Base-by-base conservation (phyloP, 2,888 invertebrate species). In the Coelopa pilipes region DNA sequence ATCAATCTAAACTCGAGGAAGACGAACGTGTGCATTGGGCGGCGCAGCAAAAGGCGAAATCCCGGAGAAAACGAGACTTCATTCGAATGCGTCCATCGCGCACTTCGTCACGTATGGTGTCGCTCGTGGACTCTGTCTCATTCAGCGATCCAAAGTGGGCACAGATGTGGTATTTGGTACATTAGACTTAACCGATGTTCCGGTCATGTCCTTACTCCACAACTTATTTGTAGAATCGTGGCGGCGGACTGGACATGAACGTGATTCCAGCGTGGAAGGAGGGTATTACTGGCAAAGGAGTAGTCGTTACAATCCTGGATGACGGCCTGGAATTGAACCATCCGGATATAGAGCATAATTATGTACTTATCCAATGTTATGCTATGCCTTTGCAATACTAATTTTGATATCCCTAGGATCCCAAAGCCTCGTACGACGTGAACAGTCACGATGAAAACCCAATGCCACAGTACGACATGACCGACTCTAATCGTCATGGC, bases 91-190 rank as follows among this genome's bases (percentile, higher is more conserved):
- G 85, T 77, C 86, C 82, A 34, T 83, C 85, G 4, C 83, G 85
- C 47, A 86, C 85, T 24, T 85, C 83, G 19, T 76, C 85, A 17
- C 80, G 84, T 1, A 77, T 82, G 34, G 72, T 78, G 60, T 85
- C 85, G 12, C 79, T 81, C 74, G 84, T 84, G 46, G 84, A 85
- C 75, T 80, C 82, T 55, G 80, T 86, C 80, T 89, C 89, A 78
- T 89, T 95, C 78, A 94, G 94, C 84, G 98, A 98, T 89, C 95
- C 95, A 49, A 93, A 94, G 88, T 98, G 98, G 98, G 92, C 93
- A 50, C 92, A 93, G 81, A 97, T 97, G 97, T 98, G 98, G 98
- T 98, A 98, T 89, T 89, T 98, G 92, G 97, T 97, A 90, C 92
- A 96, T 92, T 17, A 19, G 47, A 17, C 15, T 9, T 45, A 0